Evolutionary conservation across 2,888 invertebrate species (phyloP).

Genomic region (Zhengitettix transpicula): DNA sequence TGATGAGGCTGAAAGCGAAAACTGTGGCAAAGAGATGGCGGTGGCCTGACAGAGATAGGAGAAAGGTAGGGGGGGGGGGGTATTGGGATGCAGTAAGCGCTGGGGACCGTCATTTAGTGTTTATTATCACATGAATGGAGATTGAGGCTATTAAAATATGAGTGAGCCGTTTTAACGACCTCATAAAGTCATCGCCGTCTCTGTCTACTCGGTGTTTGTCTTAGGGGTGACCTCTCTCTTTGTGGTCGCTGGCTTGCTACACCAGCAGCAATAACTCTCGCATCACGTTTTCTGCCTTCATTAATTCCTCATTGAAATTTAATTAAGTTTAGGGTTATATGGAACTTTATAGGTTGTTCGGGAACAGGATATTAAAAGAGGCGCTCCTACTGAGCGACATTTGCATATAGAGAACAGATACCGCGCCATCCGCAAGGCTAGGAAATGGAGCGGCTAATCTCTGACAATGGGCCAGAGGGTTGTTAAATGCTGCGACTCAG

Average conservation of each 20-base stretch:
- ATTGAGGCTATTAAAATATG: neutral
- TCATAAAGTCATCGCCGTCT: neutral
- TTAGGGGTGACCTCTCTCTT: neutral
- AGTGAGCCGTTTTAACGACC: neutral
- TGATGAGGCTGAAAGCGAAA: no score
- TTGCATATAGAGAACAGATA: neutral
- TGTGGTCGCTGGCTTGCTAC: neutral
- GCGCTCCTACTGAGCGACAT: neutral
- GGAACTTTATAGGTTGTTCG: constrained; percentile 6
- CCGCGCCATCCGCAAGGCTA: neutral
- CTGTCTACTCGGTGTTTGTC: neutral
- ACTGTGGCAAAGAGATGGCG: no score
- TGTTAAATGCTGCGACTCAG: no score
- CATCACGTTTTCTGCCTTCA: constrained; percentile 7
- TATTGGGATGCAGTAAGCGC: neutral
- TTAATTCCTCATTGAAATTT: constrained; percentile 14
- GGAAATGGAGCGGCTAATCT: neutral
- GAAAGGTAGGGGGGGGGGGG: no score
- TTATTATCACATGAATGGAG: neutral
- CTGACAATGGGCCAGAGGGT: neutral
- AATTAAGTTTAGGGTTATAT: constrained; percentile 11
- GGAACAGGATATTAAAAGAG: constrained; percentile 13
- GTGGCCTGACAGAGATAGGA: no score
- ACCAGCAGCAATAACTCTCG: constrained; percentile 5
- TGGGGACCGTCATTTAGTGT: neutral